Evolutionary conservation across 2,797 vertebrate genomes (phyloP).

Genomic region (Liparis tanakae): DNA sequence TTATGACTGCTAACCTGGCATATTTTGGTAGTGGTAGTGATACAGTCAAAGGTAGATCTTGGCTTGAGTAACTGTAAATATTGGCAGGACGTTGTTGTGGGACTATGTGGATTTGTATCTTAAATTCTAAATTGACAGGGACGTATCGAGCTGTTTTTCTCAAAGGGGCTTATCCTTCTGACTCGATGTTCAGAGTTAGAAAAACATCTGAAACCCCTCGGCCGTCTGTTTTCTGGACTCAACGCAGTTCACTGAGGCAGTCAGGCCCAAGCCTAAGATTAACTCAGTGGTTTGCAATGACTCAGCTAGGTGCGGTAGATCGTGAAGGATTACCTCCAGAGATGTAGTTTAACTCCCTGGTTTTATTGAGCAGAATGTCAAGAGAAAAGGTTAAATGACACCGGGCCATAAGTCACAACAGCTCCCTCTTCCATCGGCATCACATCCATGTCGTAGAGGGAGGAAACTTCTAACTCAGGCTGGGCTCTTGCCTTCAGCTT

Average conservation of each 20-base stretch:
- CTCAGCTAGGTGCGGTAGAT: constrained; percentile 40
- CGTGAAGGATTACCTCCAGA: constrained; percentile 51
- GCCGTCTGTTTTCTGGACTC: constrained; percentile 20
- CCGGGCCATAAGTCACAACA: constrained; percentile 27
- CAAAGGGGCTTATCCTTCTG: constrained; percentile 18
- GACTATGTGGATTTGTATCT: constrained; percentile 37
- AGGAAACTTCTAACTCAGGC: neutral
- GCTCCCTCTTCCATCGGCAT: constrained; percentile 2
- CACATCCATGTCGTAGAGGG: constrained; percentile 1
- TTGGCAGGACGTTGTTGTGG: constrained; percentile 30
- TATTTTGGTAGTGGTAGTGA: constrained; percentile 23
- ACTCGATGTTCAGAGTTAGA: constrained; percentile 9
- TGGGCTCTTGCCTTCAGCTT: constrained; percentile 1
- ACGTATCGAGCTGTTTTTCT: neutral
- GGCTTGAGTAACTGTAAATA: constrained; percentile 34
- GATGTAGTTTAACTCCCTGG: constrained; percentile 33
- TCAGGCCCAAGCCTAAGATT: constrained; percentile 43
- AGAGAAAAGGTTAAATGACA: constrained; percentile 47
- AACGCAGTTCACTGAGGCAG: constrained; percentile 39
- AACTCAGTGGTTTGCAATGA: constrained; percentile 48
- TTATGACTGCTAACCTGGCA: constrained; percentile 20
- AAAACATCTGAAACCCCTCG: constrained; percentile 31
- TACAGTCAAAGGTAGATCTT: constrained; percentile 42
- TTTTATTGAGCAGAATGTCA: constrained; percentile 45
- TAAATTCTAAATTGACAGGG: constrained; percentile 13